These are phyloP conservation scores for Semicossyphus pulcher DNA, from an alignment of 2,113 vertebrate species.

Conservation along the genomic window DNA sequence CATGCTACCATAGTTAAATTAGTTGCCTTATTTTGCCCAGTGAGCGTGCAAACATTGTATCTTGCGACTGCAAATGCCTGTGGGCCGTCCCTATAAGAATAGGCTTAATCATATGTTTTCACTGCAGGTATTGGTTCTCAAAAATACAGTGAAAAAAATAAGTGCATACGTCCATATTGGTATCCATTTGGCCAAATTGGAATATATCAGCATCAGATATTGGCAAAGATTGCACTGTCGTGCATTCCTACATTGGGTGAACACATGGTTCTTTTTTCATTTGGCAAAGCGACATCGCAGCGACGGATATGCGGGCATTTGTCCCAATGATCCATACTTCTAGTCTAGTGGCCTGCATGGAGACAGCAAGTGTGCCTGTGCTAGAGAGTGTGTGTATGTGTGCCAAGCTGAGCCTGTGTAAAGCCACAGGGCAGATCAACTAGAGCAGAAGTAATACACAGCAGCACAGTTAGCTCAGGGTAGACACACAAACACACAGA, in stretches of 20 bases:
- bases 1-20: too few species aligned
- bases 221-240: too few species aligned
- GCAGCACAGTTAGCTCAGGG: constrained; percentile 43
- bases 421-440: constrained; percentile 68
- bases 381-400: constrained; percentile 2
- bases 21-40: not conserved
- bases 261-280: not conserved
- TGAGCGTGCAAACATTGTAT: not conserved
- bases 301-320: constrained; percentile 10
- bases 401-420: constrained; percentile 42
- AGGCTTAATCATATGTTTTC: too few species aligned
- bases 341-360: constrained; percentile 26
- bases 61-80: not conserved
- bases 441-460: constrained; percentile 74
- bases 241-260: not conserved
- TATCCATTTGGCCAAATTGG: too few species aligned
- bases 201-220: too few species aligned
- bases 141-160: too few species aligned
- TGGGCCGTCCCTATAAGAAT: not conserved
- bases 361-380: constrained; percentile 25
- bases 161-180: too few species aligned
- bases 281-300: not conserved
- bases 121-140: too few species aligned
- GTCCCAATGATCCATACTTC: constrained; percentile 42
- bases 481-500: constrained; percentile 3